These are phyloP conservation scores for Brotula barbata DNA, from an alignment of 2,797 vertebrate genomes.

Conservation along the genomic window DNA sequence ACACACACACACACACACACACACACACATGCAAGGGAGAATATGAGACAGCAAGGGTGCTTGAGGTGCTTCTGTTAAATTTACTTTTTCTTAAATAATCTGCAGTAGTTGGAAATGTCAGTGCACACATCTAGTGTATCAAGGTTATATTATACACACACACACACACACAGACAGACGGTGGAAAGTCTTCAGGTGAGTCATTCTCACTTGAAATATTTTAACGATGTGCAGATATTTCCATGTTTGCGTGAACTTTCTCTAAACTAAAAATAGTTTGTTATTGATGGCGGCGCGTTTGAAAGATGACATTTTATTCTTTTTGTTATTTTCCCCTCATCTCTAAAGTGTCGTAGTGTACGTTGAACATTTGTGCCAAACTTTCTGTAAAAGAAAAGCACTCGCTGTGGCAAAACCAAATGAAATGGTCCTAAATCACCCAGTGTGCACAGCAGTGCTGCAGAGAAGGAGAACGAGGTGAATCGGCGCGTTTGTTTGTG, in stretches of 20 bases:
- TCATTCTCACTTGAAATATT: neutral
- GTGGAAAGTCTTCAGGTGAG: neutral
- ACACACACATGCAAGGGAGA: slow-evolving; percentile 12
- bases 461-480: too few relatives aligned
- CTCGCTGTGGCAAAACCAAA: too few relatives aligned
- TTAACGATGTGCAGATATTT: neutral
- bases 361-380: too few relatives aligned
- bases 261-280: neutral
- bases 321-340: too few relatives aligned
- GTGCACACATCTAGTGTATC: neutral
- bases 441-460: too few relatives aligned
- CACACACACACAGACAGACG: slow-evolving; percentile 2
- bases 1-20: slow-evolving; percentile 16
- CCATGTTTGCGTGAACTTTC: neutral
- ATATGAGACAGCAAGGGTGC: slow-evolving; percentile 15
- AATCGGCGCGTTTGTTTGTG: too few relatives aligned
- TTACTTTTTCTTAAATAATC: slow-evolving; percentile 43
- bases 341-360: too few relatives aligned
- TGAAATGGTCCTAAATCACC: too few relatives aligned
- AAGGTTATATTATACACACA: slow-evolving; percentile 28
- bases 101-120: slow-evolving; percentile 45
- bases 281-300: too few relatives aligned
- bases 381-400: too few relatives aligned
- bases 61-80: slow-evolving; percentile 47
- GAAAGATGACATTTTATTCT: too few relatives aligned